Evolutionary conservation across 2,888 invertebrate genomes (phyloP).

Genomic region (Mylabris sibirica): DNA sequence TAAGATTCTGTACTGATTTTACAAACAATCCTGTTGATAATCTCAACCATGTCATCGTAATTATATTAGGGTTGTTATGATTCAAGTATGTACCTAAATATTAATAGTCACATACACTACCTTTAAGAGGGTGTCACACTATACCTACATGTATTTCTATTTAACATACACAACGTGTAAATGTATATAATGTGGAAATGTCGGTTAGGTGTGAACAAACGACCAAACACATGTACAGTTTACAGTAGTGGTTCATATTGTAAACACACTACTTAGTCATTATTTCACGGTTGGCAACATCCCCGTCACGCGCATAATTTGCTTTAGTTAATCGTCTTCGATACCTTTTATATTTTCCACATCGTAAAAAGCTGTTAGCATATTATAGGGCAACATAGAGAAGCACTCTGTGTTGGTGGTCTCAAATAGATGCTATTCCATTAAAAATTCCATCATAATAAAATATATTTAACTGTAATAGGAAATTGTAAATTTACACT

Average conservation of each 20-base stretch:
- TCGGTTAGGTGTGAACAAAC: conserved; percentile 14
- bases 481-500: neutral
- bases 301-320: conserved; percentile 38
- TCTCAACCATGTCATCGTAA: neutral
- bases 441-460: neutral
- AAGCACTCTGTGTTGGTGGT: neutral
- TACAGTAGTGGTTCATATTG: conserved; percentile 23
- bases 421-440: neutral
- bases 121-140: neutral
- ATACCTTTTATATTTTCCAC: conserved; percentile 18
- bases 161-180: neutral
- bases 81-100: neutral
- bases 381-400: neutral
- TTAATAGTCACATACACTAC: conserved; percentile 5
- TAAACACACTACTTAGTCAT: conserved; percentile 39
- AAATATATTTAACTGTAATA: neutral
- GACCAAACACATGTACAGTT: conserved; percentile 8
- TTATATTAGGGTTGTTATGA: conserved; percentile 2
- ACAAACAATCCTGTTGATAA: neutral
- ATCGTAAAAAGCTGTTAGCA: neutral
- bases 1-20: neutral
- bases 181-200: neutral
- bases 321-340: conserved; percentile 28
- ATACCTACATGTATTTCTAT: neutral
- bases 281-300: conserved; percentile 37